Evolutionary conservation across 2,797 vertebrate genomes (phyloP), one percentile per base, ranked within the genome.

Genomic region (Bryconaethiops microstoma): DNA sequence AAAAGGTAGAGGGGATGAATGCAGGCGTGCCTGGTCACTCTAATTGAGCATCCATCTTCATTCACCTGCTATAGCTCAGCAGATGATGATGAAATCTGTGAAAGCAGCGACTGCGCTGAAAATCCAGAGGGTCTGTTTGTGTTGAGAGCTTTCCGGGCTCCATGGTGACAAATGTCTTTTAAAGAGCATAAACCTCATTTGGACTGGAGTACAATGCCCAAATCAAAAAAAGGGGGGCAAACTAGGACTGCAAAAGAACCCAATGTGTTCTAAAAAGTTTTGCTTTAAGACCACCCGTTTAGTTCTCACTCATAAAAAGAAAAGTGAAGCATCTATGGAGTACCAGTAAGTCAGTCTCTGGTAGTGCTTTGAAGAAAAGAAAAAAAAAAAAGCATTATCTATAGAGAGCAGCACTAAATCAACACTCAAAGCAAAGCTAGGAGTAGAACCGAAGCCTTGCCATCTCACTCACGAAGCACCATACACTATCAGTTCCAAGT

Each of bases 351-450:
- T 74, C 5, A 8, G 40, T 80, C 5, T 75, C 40, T 69, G 79
- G 54, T 75, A 69, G 63, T 62, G 72, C 55, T 74, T 60, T 63
- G 0, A 21, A 4, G 35, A 52, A 9, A 78, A 68, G 76, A 69
- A 48, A 21, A 4, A 52, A 52, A 9, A 78, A 68, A 79, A 69
- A 48, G 19, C 25, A 60, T 74, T 39, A 57, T 69, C 25, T 75
- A 54, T 25, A 63, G 29, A 54, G 54, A 71, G 65, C 67, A 42
- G 76, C 65, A 73, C 52, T 60, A 79, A 82, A 59, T 69, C 23
- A 82, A 68, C 64, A 77, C 77, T 50, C 52, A 68, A 67, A 82
- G 50, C 68, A 70, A 82, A 77, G 55, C 77, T 77, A 75, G 69
- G 48, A 45, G 25, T 10, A 74, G 64, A 68, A 80, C 62, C 50